Base-by-base conservation (phyloP, 2,888 invertebrate species). In the Andrena chrysosceles region DNA sequence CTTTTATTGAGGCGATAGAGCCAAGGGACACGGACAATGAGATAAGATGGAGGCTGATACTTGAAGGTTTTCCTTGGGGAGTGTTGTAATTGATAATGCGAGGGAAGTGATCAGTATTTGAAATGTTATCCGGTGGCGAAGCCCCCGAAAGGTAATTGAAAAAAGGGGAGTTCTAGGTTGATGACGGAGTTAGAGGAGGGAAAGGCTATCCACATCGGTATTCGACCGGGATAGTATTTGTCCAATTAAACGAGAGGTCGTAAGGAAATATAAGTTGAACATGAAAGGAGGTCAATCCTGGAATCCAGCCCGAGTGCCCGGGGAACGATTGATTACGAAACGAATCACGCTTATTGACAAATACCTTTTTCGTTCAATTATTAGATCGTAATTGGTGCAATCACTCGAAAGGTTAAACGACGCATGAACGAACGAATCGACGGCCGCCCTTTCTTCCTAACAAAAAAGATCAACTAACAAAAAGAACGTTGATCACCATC, bases 241-340 rank as follows among this genome's bases (percentile, higher is more conserved):
- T 72, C 67, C 82, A 82, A 82, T 83, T 82, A 83, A 83, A 81
- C 83, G 82, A 59, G 56, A 81, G 68, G 76, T 83, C 82, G 82
- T 82, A 83, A 83, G 82, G 82, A 81, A 81, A 83, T 83, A 83
- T 83, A 83, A 81, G 76, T 83, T 76, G 82, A 71, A 64, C 76
- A 31, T 72, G 67, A 68, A 83, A 83, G 71, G 71, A 83, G 82
- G 82, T 83, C 82, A 72, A 76, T 82, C 76, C 60, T 59, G 68
- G 76, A 68, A 81, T 83, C 52, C 29, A 67, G 67, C n/a, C 48
- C 75, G 56, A 59, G 70, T 56, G 26, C 33, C 52, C 31, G 29
- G 54, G 35, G 49, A 73, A 71, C 81, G 68, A 82, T 75, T 82
- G 66, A 83, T 81, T 71, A 42, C 35, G 56, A 81, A 63, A 70